A percentile compares a stretch with the other conserved stretches of the same genome.
Conservation (phyloP, 2,888 invertebrate species). For the Nasonovia ribisnigri region DNA sequence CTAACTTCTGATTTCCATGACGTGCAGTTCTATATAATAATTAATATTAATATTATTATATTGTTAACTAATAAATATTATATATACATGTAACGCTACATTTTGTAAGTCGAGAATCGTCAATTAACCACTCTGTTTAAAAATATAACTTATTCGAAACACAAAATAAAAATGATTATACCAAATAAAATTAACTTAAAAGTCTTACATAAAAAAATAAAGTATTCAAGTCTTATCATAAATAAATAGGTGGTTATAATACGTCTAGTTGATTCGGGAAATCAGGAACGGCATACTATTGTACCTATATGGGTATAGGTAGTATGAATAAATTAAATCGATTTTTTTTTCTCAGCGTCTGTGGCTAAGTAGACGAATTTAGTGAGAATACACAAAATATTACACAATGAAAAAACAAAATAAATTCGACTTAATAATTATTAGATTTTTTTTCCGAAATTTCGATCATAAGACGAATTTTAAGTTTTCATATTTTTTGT, state of each 20-base stretch:
- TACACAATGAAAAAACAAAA: not conserved
- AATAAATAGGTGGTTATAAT: slow-evolving; percentile 24
- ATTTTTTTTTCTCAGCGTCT: not conserved
- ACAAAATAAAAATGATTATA: slow-evolving; percentile 34
- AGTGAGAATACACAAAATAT: not conserved
- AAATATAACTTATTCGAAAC: slow-evolving; percentile 47
- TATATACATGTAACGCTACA: not conserved
- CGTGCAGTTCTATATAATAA: not conserved
- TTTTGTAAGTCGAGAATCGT: slow-evolving; percentile 23
- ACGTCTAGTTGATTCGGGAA: not conserved
- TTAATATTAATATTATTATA: not conserved
- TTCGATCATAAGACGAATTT: not conserved
- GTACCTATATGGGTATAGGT: too few species aligned
- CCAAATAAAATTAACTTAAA: slow-evolving; percentile 45
- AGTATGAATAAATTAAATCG: not conserved
- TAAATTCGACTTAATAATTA: not conserved
- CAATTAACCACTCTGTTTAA: slow-evolving; percentile 16
- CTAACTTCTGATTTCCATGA: not conserved
- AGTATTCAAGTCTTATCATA: slow-evolving; percentile 50
- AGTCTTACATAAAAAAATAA: slow-evolving; percentile 49
- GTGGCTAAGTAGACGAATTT: not conserved
- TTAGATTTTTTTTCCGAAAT: not conserved
- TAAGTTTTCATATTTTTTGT: not conserved
- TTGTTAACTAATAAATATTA: not conserved
- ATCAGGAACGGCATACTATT: not conserved